Evolutionary conservation across 2,888 invertebrate species (phyloP).

Genomic region (Poecilobothrus nobilitatus): DNA sequence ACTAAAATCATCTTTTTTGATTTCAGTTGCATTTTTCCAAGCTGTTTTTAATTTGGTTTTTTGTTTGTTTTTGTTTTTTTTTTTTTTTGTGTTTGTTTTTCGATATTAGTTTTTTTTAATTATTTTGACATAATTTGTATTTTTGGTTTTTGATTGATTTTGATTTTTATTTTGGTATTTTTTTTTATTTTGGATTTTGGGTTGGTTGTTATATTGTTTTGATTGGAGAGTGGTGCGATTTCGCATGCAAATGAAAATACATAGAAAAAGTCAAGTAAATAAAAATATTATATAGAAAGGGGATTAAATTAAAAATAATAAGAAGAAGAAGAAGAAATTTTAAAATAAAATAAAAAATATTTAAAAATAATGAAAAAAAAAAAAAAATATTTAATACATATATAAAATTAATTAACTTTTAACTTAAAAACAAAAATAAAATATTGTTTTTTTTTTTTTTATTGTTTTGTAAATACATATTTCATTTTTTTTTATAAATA

Average conservation of each 20-base stretch:
- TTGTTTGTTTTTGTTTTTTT: not conserved
- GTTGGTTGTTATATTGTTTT: not conserved
- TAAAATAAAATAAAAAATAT: not conserved
- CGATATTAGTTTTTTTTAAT: not conserved
- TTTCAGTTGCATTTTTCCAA: constrained; percentile 10
- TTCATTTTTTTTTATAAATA: too few relatives aligned
- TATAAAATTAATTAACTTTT: too few relatives aligned
- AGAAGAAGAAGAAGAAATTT: not conserved
- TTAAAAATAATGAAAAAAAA: too few relatives aligned
- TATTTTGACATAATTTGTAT: not conserved
- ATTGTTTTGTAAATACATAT: too few relatives aligned
- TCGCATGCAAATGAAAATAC: constrained; percentile 5
- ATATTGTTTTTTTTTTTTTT: too few relatives aligned
- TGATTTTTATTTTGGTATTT: not conserved
- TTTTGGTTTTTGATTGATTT: not conserved
- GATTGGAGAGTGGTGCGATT: constrained; percentile 4
- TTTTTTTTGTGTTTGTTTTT: not conserved
- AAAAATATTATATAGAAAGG: not conserved
- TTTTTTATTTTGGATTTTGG: too few relatives aligned
- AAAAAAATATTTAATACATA: too few relatives aligned
- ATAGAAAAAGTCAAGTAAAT: not conserved
- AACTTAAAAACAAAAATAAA: too few relatives aligned
- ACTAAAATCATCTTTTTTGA: constrained; percentile 22
- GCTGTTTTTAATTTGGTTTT: not conserved
- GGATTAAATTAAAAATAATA: not conserved